Percentiles rank a stretch among this genome's conserved stretches.
phyloP scores from a whole-genome alignment of 2,888 invertebrate genomes.

The Cantharis lateralis region DNA sequence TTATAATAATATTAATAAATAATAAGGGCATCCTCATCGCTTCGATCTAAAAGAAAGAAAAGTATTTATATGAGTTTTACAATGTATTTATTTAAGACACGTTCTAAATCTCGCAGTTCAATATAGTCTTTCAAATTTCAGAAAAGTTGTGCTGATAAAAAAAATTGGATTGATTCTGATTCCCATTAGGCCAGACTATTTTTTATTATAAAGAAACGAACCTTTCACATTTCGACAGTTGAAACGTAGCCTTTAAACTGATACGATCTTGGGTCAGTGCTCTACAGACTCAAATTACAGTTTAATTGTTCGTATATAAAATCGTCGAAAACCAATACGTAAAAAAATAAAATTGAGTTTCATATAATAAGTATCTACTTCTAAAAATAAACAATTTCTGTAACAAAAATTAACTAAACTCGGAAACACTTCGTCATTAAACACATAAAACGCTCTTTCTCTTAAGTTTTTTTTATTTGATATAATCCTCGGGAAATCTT shows the following conservation, averaged over 20 bases:
- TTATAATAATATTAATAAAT: background rate
- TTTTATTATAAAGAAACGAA: background rate
- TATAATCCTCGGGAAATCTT: background rate
- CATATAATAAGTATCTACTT: no score
- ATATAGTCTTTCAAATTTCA: background rate
- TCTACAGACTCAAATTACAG: background rate
- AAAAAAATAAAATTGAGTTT: background rate
- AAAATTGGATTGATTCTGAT: background rate
- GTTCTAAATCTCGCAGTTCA: background rate
- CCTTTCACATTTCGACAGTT: background rate
- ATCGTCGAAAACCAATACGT: background rate
- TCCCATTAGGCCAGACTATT: background rate
- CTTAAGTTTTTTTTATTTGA: background rate
- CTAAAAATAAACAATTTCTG: background rate
- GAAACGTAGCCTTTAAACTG: background rate
- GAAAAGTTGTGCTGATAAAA: background rate
- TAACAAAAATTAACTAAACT: background rate
- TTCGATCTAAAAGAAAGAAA: background rate
- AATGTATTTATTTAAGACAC: background rate
- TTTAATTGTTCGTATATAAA: background rate
- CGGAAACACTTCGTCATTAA: background rate
- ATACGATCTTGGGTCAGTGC: background rate
- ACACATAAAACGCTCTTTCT: background rate
- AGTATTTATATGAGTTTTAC: background rate
- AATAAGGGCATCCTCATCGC: background rate